Conservation (phyloP, 1,140 invertebrate species). For the Onthophagus taurus region DNA sequence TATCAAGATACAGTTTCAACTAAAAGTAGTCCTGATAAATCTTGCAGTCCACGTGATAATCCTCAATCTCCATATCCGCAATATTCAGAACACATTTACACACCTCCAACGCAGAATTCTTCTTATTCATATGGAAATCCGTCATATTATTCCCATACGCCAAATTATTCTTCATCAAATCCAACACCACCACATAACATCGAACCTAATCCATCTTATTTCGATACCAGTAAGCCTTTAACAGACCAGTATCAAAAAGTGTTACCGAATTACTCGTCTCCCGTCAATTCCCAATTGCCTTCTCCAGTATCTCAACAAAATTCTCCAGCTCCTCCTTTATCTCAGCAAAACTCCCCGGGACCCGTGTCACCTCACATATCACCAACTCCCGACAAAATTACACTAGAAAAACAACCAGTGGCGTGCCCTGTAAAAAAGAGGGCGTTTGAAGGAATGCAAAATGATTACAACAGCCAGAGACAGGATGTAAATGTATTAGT, state of each 20-base stretch:
- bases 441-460: conserved; percentile 43
- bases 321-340: conserved; percentile 13
- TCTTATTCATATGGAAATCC: conserved; percentile 29
- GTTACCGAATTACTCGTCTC: conserved; percentile 24
- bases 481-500: conserved; percentile 4
- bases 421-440: conserved; percentile 47
- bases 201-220: conserved; percentile 22
- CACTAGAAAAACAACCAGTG: conserved; percentile 17
- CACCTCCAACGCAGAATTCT: conserved; percentile 33
- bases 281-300: conserved; percentile 16
- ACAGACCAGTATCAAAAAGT: conserved; percentile 28
- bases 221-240: conserved; percentile 28
- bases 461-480: not conserved
- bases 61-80: conserved; percentile 50
- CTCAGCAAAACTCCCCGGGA: conserved; percentile 16
- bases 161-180: conserved; percentile 32
- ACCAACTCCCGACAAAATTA: too few relatives aligned
- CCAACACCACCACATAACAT: conserved; percentile 26
- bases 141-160: conserved; percentile 29
- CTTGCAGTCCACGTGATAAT: conserved; percentile 53
- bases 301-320: conserved; percentile 14
- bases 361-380: not conserved
- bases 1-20: conserved; percentile 66
- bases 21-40: conserved; percentile 62
- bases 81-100: conserved; percentile 52